Conservation (phyloP, 2,888 invertebrate species). For the Miltochrista miniata region DNA sequence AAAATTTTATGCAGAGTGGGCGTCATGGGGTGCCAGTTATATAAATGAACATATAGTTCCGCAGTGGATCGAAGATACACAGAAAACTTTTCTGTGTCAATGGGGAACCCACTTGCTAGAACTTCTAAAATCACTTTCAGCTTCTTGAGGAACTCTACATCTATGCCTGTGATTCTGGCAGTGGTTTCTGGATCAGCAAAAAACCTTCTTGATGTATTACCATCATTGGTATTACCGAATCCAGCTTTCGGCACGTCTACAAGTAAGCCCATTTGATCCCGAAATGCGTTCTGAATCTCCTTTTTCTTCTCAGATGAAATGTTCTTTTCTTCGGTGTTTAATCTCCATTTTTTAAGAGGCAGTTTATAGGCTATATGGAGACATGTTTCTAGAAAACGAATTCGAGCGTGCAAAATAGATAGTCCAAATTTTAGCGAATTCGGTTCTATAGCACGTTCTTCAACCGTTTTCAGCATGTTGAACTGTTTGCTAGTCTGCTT, state of each 20-base stretch:
- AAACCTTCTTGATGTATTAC: constrained; percentile 8
- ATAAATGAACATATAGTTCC: constrained; percentile 5
- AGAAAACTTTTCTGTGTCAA: constrained; percentile 5
- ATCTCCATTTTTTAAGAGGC: constrained; percentile 3
- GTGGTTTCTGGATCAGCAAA: constrained; percentile 5
- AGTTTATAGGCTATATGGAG: constrained; percentile 10
- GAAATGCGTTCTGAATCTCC: constrained; percentile 3
- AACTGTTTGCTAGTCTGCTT: constrained; percentile 34
- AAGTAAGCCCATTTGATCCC: constrained; percentile 7
- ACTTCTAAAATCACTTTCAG: constrained; percentile 6
- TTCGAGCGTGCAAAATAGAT: constrained; percentile 34
- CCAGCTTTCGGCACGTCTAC: constrained; percentile 8
- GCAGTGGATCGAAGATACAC: not conserved
- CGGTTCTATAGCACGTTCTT: constrained; percentile 7
- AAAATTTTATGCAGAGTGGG: constrained; percentile 4
- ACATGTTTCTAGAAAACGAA: constrained; percentile 8
- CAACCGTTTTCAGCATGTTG: not conserved
- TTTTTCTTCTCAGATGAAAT: constrained; percentile 3
- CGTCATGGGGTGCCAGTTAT: constrained; percentile 8
- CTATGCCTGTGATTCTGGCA: not conserved
- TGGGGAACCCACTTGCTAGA: constrained; percentile 3
- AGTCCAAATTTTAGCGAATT: constrained; percentile 32
- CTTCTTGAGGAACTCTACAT: constrained; percentile 3
- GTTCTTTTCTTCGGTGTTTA: constrained; percentile 2
- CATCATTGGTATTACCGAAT: constrained; percentile 2